Base-by-base conservation (phyloP, 92 coral and sea anemone species). In the Epizoanthus illoricatus region DNA sequence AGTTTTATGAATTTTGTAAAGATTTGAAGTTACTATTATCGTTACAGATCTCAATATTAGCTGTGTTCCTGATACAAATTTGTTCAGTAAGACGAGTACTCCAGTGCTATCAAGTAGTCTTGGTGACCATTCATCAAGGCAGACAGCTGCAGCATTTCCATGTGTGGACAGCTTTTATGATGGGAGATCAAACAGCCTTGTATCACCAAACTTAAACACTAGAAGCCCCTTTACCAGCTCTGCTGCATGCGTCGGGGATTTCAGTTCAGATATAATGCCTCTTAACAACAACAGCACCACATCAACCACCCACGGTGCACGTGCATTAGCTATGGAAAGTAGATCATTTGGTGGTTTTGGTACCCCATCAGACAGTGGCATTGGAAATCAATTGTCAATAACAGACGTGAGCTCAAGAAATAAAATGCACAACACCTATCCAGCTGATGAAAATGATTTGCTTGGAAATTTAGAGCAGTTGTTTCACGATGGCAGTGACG, bases 101-200 rank as follows among this genome's bases (percentile, higher is more conserved):
- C 72, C 72, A 28, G 43, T 39, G n/a, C 70, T 65, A 65, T 67
- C 73, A 17, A 43, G 73, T 15, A 68, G 49, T 43, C 19, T 0
- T 17, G 52, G 19, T 39, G 49, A 39, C 2, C 73, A 68, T 39
- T 16, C 73, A 68, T 68, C 73, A 39, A 68, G 33, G 42, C 20
- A 68, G 73, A 68, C 73, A 33, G 36, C 74, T 20, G 36, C 72
- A 43, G 39, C 76, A n/a, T 84, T 72, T 16, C 89, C 91, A 5
- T 90, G 89, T 78, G 84, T 74, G 4, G 94, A 85, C 43, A 84
- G 92, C 65, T 86, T 91, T 71, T 81, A 67, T 12, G 69, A 69
- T 60, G 69, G 68, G 55, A 15, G 73, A 68, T 4, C 47, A 68
- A 10, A 52, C 73, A 19, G 52, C 73, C 73, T 39, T 39, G 3